phyloP scores from a whole-genome alignment of 2,888 invertebrate genomes.

The Patella pellucida region DNA sequence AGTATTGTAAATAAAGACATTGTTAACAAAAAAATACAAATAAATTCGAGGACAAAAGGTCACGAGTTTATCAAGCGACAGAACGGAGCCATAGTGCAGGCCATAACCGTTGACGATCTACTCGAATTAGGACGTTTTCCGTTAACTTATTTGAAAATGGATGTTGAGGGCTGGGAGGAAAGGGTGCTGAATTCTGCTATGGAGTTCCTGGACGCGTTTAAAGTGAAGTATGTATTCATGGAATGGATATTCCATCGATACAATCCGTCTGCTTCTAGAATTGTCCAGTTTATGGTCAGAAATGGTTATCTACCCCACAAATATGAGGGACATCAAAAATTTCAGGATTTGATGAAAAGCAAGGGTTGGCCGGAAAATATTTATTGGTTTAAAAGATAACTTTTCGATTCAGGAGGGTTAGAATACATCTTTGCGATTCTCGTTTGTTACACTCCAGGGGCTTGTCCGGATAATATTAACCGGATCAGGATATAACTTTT shows the following conservation, averaged over 20 bases:
- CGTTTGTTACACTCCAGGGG: too few relatives aligned
- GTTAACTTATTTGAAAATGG: slow-evolving; percentile 10
- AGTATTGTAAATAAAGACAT: too few relatives aligned
- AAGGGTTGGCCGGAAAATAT: not conserved
- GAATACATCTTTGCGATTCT: too few relatives aligned
- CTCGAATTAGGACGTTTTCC: not conserved
- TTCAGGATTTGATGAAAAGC: not conserved
- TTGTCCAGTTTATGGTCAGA: not conserved
- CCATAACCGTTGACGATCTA: slow-evolving; percentile 14
- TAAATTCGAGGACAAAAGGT: too few relatives aligned
- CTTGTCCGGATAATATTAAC: too few relatives aligned
- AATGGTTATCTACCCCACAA: not conserved
- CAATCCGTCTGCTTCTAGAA: not conserved
- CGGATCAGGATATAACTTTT: too few relatives aligned
- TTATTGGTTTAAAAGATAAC: not conserved
- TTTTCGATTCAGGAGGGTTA: not conserved
- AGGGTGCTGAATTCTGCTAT: not conserved
- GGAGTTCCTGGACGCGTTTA: slow-evolving; percentile 8
- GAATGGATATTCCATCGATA: slow-evolving; percentile 8
- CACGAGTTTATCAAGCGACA: not conserved
- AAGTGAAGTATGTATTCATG: slow-evolving; percentile 15
- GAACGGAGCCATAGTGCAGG: not conserved
- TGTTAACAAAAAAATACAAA: too few relatives aligned
- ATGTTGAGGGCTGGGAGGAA: slow-evolving; percentile 13
- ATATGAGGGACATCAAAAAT: not conserved